These are phyloP conservation scores for Tachina lurida DNA, from an alignment of 2,888 invertebrate species.

Conservation along the genomic window DNA sequence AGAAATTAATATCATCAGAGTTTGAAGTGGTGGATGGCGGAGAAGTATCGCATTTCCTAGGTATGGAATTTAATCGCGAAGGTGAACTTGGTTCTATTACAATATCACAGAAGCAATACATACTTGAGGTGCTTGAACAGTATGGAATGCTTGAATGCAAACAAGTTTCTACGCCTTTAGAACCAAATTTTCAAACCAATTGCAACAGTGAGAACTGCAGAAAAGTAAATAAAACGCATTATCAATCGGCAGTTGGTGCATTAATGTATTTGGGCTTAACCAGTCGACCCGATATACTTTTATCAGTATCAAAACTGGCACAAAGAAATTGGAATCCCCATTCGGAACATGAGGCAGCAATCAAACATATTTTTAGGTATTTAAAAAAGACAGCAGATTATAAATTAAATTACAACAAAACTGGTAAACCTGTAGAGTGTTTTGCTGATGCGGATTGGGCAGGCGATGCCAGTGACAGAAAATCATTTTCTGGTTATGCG, in stretches of 20 bases:
- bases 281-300: constrained; percentile 66
- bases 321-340: constrained; percentile 66
- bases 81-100: constrained; percentile 34
- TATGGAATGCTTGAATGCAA: constrained; percentile 21
- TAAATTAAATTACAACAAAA: no score
- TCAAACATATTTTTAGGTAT: no score
- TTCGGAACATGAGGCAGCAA: constrained; percentile 52
- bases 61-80: constrained; percentile 50
- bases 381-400: no score
- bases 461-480: no score
- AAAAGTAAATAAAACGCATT: background rate
- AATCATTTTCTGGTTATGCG: no score
- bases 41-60: no score
- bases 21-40: no score
- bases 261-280: constrained; percentile 54
- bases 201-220: constrained; percentile 5
- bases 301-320: constrained; percentile 63
- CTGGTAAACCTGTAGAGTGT: no score
- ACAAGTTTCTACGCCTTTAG: constrained; percentile 27
- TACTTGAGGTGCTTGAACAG: constrained; percentile 14
- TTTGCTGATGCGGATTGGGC: no score
- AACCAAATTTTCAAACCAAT: constrained; percentile 23
- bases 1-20: no score
- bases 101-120: constrained; percentile 23
- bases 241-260: constrained; percentile 19